A percentile compares a stretch with the other conserved stretches of the same genome.
Evolutionary conservation across 2,797 vertebrate species (phyloP).

Genomic region (Carapus acus): DNA sequence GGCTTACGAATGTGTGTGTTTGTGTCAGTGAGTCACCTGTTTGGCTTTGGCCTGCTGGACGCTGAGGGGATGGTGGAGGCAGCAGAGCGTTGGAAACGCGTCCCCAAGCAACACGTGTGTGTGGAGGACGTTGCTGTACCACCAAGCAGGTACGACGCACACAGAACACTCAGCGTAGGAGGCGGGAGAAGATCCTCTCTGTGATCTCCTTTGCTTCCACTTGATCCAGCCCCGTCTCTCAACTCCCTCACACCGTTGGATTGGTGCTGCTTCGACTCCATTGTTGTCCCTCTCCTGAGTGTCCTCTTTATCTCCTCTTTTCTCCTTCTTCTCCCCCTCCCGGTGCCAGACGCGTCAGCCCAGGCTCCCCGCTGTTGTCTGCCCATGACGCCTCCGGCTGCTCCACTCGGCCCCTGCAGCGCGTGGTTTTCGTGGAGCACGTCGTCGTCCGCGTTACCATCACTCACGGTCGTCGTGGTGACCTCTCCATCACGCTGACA

Average conservation of each 20-base stretch:
- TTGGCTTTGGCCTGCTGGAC: conserved; percentile 95
- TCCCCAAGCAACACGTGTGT: conserved; percentile 86
- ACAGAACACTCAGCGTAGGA: neutral
- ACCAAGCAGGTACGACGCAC: conserved; percentile 80
- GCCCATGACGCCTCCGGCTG: conserved; percentile 82
- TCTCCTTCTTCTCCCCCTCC: conserved; percentile 19
- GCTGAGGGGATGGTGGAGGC: conserved; percentile 93
- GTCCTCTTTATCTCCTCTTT: no score
- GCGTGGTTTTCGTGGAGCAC: conserved; percentile 86
- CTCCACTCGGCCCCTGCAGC: conserved; percentile 72
- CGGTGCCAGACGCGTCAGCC: conserved; percentile 78
- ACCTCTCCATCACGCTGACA: conserved; percentile 86
- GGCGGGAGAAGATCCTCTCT: conserved; percentile 22
- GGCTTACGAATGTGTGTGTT: conserved; percentile 22
- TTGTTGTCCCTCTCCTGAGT: conserved; percentile 24
- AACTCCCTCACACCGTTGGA: conserved; percentile 39
- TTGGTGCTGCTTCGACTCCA: conserved; percentile 10
- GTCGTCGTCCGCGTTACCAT: conserved; percentile 83
- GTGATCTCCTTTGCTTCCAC: conserved; percentile 38
- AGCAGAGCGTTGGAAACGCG: conserved; percentile 86
- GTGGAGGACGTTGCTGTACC: conserved; percentile 78
- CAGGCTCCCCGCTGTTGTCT: conserved; percentile 77
- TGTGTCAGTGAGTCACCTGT: conserved; percentile 88
- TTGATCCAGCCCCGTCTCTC: conserved; percentile 46
- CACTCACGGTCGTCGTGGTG: conserved; percentile 82